These are phyloP conservation scores for Holotrichia oblita DNA, from an alignment of 1,140 invertebrate genomes.

Conservation along the genomic window DNA sequence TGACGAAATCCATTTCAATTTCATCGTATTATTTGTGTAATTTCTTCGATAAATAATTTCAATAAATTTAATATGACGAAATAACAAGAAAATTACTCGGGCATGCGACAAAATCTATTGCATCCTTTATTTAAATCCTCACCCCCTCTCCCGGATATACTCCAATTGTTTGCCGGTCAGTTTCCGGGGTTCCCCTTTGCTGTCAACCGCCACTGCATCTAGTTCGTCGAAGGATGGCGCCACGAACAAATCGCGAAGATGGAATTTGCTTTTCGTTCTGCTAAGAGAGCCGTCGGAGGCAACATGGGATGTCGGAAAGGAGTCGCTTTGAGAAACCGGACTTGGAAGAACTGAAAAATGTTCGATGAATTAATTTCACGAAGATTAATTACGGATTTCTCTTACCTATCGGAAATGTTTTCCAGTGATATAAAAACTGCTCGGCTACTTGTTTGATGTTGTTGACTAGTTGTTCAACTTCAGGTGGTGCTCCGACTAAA, in stretches of 20 bases:
- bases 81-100: constrained; percentile 15
- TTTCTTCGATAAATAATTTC: constrained; percentile 12
- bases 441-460: constrained; percentile 90
- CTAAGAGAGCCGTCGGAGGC: constrained; percentile 64
- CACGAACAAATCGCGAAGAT: constrained; percentile 84
- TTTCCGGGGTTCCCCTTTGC: constrained; percentile 83
- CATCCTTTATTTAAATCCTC: constrained; percentile 59
- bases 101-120: constrained; percentile 26
- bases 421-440: constrained; percentile 93
- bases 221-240: constrained; percentile 93
- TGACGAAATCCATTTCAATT: neutral
- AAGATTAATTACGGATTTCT: constrained; percentile 23
- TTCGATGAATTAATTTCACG: constrained; percentile 31
- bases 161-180: constrained; percentile 87
- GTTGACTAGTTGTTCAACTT: constrained; percentile 81
- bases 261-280: constrained; percentile 67
- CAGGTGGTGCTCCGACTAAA: constrained; percentile 81
- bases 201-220: constrained; percentile 88
- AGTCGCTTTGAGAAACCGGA: constrained; percentile 62
- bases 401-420: constrained; percentile 88
- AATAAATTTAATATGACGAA: constrained; percentile 29
- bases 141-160: constrained; percentile 87
- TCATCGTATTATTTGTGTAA: constrained; percentile 11
- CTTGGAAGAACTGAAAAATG: constrained; percentile 61
- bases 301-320: constrained; percentile 69